Conservation (phyloP, 1,140 invertebrate genomes). For the Parasteatoda tepidariorum region DNA sequence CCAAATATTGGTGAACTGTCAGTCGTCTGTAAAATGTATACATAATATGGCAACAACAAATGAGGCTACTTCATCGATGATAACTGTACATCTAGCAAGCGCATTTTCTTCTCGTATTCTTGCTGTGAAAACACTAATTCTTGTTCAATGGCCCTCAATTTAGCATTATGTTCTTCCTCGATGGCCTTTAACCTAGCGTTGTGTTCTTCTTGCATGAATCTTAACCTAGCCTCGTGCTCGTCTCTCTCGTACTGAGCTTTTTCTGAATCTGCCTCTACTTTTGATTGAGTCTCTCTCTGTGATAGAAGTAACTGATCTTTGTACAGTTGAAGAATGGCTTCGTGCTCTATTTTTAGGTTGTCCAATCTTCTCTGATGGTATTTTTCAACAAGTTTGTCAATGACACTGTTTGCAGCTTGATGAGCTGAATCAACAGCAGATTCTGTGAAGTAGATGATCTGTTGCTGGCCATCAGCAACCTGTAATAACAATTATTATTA, state of each 20-base stretch:
- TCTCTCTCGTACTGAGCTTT: conserved; percentile 38
- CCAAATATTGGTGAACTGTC: conserved; percentile 56
- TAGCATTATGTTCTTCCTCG: conserved; percentile 51
- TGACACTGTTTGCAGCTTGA: conserved; percentile 49
- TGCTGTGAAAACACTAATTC: conserved; percentile 49
- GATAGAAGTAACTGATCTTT: conserved; percentile 43
- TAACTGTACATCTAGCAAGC: conserved; percentile 48
- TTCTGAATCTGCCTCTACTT: conserved; percentile 42
- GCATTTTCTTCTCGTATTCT: conserved; percentile 57
- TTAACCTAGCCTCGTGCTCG: conserved; percentile 37
- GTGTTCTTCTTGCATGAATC: conserved; percentile 54
- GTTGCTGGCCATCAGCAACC: conserved; percentile 54
- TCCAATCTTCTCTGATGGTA: conserved; percentile 53
- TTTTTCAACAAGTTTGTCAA: conserved; percentile 56
- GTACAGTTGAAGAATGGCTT: conserved; percentile 49
- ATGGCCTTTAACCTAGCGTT: conserved; percentile 43
- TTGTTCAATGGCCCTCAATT: conserved; percentile 49
- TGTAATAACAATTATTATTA: neutral
- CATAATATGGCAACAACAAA: neutral
- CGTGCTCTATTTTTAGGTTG: conserved; percentile 55
- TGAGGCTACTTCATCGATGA: conserved; percentile 48
- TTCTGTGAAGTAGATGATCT: conserved; percentile 57
- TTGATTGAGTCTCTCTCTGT: conserved; percentile 43
- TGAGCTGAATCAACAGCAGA: conserved; percentile 55
- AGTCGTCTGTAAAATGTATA: conserved; percentile 10